Evolutionary conservation across 2,113 vertebrate species (phyloP).

Genomic region (Scolopax mira): DNA sequence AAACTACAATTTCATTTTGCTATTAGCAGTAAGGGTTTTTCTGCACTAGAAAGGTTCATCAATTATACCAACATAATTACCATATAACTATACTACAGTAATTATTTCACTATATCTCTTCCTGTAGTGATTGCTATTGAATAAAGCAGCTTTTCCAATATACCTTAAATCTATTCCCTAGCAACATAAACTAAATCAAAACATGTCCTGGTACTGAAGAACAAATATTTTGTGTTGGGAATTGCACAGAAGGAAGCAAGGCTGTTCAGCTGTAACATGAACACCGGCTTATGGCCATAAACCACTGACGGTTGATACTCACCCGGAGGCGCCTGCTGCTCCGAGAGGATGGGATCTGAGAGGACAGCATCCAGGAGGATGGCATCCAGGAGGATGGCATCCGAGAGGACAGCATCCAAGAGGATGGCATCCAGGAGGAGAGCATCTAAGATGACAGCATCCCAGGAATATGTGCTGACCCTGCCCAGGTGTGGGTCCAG

Average conservation of each 20-base stretch:
- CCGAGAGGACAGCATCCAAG: too few relatives aligned
- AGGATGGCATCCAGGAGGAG: too few relatives aligned
- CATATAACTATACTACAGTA: slow-evolving; percentile 5
- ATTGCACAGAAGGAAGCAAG: background rate
- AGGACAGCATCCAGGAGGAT: too few relatives aligned
- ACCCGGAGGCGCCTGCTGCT: accelerated
- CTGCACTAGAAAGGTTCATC: slow-evolving; percentile 19
- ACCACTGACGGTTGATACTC: accelerated
- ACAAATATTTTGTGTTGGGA: background rate
- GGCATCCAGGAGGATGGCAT: too few relatives aligned
- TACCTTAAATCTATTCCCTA: slow-evolving; percentile 1
- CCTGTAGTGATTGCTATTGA: slow-evolving; percentile 15
- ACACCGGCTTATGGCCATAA: accelerated
- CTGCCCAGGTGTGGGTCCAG: accelerated
- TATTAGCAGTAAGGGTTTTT: background rate
- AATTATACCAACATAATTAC: slow-evolving; percentile 51
- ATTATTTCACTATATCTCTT: slow-evolving; percentile 42
- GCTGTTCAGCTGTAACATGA: background rate
- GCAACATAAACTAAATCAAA: background rate
- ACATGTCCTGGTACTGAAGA: background rate
- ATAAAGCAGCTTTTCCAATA: slow-evolving; percentile 9
- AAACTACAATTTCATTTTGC: background rate
- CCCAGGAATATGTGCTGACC: accelerated
- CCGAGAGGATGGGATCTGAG: accelerated
- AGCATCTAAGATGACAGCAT: too few relatives aligned